Evolutionary conservation across 1,140 invertebrate species (phyloP).

Genomic region (Orchesella cincta): DNA sequence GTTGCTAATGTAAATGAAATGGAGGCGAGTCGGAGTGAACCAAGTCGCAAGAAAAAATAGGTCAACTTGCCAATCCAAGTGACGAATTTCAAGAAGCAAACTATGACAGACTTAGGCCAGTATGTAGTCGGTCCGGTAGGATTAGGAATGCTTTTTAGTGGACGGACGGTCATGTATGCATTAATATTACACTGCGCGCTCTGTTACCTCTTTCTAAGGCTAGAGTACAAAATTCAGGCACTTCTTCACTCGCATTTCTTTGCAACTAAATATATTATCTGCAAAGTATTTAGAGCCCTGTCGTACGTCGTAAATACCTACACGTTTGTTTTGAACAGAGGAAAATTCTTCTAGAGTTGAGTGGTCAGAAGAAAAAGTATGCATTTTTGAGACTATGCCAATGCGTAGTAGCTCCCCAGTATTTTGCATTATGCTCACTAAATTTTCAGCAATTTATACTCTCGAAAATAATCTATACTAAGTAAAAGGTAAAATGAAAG

Average conservation of each 20-base stretch:
- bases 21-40: neutral
- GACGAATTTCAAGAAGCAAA: neutral
- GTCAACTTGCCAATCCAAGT: constrained; percentile 7
- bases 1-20: neutral
- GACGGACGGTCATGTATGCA: no score
- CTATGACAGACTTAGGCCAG: no score
- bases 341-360: no score
- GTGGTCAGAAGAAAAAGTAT: neutral
- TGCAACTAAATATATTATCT: neutral
- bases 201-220: neutral
- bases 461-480: neutral
- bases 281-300: neutral
- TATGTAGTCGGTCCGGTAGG: no score
- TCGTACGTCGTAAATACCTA: no score
- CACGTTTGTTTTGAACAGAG: no score
- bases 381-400: neutral
- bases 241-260: neutral
- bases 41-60: neutral
- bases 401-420: neutral
- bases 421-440: neutral
- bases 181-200: neutral
- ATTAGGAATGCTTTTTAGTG: no score
- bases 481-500: neutral
- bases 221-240: neutral
- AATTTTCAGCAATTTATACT: neutral